These are phyloP conservation scores for Eustalomyia histrio DNA, from an alignment of 2,888 invertebrate genomes.

Conservation along the genomic window DNA sequence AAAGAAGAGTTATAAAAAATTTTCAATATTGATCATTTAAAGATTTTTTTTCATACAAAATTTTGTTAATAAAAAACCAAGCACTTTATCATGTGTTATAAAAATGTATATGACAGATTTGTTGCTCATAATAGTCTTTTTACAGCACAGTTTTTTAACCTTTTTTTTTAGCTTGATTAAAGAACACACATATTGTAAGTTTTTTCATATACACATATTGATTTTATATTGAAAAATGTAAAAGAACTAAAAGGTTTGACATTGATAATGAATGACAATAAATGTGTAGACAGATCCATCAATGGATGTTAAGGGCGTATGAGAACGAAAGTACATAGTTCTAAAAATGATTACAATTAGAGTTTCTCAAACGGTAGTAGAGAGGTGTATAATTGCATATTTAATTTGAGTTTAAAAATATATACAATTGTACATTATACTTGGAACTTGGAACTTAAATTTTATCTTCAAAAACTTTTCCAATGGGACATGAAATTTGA, in stretches of 20 bases:
- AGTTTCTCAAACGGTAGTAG: too few relatives aligned
- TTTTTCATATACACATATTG: not conserved
- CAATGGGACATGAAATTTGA: too few relatives aligned
- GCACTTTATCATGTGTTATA: constrained; percentile 46
- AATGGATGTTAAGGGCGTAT: not conserved
- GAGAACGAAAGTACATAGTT: not conserved
- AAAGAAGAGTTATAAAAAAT: constrained; percentile 6
- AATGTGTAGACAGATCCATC: constrained; percentile 22
- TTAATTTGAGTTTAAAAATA: too few relatives aligned
- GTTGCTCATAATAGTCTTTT: not conserved
- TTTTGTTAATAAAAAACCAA: constrained; percentile 15
- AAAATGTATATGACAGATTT: constrained; percentile 35
- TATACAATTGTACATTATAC: too few relatives aligned
- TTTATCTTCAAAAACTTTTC: too few relatives aligned
- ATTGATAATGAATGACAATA: constrained; percentile 66
- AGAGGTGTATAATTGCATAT: too few relatives aligned
- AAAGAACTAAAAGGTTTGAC: constrained; percentile 56
- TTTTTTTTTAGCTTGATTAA: constrained; percentile 7
- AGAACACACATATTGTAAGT: constrained; percentile 5
- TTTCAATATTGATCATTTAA: constrained; percentile 50
- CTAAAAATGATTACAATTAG: too few relatives aligned
- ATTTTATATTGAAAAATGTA: constrained; percentile 8
- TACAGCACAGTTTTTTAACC: too few relatives aligned
- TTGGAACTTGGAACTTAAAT: too few relatives aligned
- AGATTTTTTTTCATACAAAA: not conserved